These are phyloP conservation scores for Orestias chungarensis DNA, from an alignment of 2,797 vertebrate species.

Conservation along the genomic window DNA sequence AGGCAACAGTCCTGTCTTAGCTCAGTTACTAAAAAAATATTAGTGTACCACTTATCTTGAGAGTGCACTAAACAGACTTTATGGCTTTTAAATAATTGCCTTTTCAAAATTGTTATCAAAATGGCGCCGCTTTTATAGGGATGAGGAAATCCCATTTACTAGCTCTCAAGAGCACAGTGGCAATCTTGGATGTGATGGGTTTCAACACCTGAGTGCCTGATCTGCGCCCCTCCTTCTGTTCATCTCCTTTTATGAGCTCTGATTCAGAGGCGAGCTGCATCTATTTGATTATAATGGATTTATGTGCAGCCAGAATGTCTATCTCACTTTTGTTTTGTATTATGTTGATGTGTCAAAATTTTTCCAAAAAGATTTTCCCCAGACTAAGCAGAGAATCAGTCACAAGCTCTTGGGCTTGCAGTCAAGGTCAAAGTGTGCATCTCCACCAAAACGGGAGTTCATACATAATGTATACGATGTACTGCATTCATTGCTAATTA, in stretches of 20 bases:
- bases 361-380: slow-evolving; percentile 20
- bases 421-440: slow-evolving; percentile 61
- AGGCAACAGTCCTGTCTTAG: slow-evolving; percentile 16
- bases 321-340: slow-evolving; percentile 41
- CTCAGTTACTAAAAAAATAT: slow-evolving; percentile 55
- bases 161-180: slow-evolving; percentile 56
- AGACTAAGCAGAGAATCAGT: slow-evolving; percentile 20
- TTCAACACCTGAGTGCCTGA: slow-evolving; percentile 61
- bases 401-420: slow-evolving; percentile 22
- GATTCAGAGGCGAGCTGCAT: slow-evolving; percentile 61
- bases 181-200: slow-evolving; percentile 65
- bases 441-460: slow-evolving; percentile 17
- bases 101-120: slow-evolving; percentile 76
- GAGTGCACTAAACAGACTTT: slow-evolving; percentile 76
- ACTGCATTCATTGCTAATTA: slow-evolving; percentile 75
- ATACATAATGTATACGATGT: slow-evolving; percentile 70
- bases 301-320: slow-evolving; percentile 33
- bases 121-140: slow-evolving; percentile 74
- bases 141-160: slow-evolving; percentile 67
- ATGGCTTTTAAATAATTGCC: slow-evolving; percentile 79
- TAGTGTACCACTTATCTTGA: slow-evolving; percentile 53
- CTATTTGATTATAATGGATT: slow-evolving; percentile 64
- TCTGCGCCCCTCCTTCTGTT: slow-evolving; percentile 52
- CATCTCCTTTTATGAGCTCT: slow-evolving; percentile 58
- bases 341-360: slow-evolving; percentile 26